Conservation (phyloP, 2,797 vertebrate genomes). For the Lates japonicus region DNA sequence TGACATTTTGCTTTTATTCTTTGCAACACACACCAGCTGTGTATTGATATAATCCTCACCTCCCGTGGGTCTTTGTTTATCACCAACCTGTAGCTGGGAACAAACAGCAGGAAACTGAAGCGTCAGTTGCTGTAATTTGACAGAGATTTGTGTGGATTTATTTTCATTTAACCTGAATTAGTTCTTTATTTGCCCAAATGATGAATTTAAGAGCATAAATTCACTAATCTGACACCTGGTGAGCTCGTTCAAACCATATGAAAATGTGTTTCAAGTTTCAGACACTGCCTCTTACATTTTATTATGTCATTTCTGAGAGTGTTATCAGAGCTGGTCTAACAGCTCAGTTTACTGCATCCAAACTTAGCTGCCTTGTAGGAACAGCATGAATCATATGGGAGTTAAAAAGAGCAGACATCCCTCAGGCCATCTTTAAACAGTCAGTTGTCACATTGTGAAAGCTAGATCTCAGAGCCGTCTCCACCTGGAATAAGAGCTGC, state of each 20-base stretch:
- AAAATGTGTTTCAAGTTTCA: too few relatives aligned
- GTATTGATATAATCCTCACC: background rate
- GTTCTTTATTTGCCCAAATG: background rate
- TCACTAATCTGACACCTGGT: too few relatives aligned
- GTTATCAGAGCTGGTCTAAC: background rate
- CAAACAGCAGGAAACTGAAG: background rate
- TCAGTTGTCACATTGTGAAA: background rate
- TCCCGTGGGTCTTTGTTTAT: background rate
- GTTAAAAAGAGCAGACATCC: slow-evolving; percentile 31
- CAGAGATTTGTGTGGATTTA: background rate
- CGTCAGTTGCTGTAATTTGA: too few relatives aligned
- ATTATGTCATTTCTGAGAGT: background rate
- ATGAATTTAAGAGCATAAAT: background rate
- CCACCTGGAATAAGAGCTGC: slow-evolving; percentile 30
- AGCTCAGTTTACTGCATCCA: background rate
- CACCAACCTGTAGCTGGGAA: background rate
- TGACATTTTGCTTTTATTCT: background rate
- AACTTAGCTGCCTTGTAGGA: background rate
- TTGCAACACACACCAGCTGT: background rate
- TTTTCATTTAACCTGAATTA: background rate
- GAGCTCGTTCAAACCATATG: too few relatives aligned
- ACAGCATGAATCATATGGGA: background rate
- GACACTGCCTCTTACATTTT: too few relatives aligned
- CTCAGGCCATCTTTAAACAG: background rate
- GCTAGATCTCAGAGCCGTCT: background rate